A percentile compares a stretch with the other conserved stretches of the same genome.
phyloP scores from a whole-genome alignment of 1,140 invertebrate genomes.

The Drosophila funebris region DNA sequence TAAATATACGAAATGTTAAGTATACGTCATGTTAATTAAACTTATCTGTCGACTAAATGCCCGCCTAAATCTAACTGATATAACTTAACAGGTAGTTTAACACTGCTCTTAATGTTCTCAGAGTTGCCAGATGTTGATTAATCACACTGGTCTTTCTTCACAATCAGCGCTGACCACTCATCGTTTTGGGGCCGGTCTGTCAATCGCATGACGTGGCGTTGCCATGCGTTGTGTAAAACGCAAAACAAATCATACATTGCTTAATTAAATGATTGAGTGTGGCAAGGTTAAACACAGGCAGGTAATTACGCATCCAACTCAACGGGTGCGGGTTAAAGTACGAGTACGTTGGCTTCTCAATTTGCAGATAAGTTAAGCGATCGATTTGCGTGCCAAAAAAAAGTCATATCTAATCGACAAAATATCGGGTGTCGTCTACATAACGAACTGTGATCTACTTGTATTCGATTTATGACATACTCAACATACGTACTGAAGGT shows the following conservation, averaged over 20 bases:
- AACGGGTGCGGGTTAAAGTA: background rate
- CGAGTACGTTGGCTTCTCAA: background rate
- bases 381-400: background rate
- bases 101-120: too few relatives aligned
- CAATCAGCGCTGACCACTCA: too few relatives aligned
- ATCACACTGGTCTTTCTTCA: too few relatives aligned
- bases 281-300: too few relatives aligned
- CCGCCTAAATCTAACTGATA: too few relatives aligned
- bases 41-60: too few relatives aligned
- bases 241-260: background rate
- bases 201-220: background rate
- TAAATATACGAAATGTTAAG: too few relatives aligned
- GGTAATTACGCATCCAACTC: too few relatives aligned
- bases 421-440: background rate
- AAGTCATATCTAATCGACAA: conserved; percentile 24
- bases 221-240: background rate
- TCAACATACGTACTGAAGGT: background rate
- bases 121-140: too few relatives aligned
- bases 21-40: too few relatives aligned
- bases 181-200: background rate
- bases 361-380: conserved; percentile 10
- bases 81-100: too few relatives aligned
- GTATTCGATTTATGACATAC: conserved; percentile 46
- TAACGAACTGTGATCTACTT: conserved; percentile 6
- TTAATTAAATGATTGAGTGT: background rate